Evolutionary conservation across 1,140 invertebrate species (phyloP).

Genomic region (Heliconius hermathena): DNA sequence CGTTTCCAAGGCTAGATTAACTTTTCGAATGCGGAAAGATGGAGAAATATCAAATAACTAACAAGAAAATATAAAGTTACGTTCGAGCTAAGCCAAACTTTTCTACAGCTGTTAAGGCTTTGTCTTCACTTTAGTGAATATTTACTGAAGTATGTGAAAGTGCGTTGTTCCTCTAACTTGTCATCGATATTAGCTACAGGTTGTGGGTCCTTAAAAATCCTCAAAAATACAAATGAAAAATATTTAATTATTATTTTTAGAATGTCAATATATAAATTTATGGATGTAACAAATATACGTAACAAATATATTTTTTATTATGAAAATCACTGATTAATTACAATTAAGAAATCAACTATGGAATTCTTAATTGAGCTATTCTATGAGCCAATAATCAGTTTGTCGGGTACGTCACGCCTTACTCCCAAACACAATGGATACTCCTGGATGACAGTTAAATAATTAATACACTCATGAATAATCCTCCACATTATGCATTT

Average conservation of each 20-base stretch:
- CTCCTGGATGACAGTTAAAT: slow-evolving; percentile 28
- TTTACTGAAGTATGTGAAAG: neutral
- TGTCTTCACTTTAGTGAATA: slow-evolving; percentile 4
- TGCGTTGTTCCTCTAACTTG: neutral
- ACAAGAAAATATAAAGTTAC: slow-evolving; percentile 29
- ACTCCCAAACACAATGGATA: slow-evolving; percentile 17
- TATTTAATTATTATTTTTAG: too few species aligned
- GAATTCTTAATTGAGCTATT: neutral
- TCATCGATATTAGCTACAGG: neutral
- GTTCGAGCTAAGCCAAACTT: slow-evolving; percentile 16
- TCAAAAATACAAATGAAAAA: neutral
- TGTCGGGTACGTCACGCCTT: slow-evolving; percentile 22
- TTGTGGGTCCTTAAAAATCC: neutral
- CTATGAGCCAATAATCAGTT: slow-evolving; percentile 4
- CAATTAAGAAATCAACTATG: neutral
- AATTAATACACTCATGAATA: slow-evolving; percentile 32
- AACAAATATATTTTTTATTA: neutral
- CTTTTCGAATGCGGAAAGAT: slow-evolving; percentile 42
- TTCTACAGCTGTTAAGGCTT: neutral
- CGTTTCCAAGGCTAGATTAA: slow-evolving; percentile 47
- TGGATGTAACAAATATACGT: too few species aligned
- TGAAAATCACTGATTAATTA: neutral
- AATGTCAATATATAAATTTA: too few species aligned
- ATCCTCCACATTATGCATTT: slow-evolving; percentile 34
- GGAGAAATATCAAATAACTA: slow-evolving; percentile 40